Base-by-base conservation (phyloP, 1,140 invertebrate species). In the Ladona fulva region DNA sequence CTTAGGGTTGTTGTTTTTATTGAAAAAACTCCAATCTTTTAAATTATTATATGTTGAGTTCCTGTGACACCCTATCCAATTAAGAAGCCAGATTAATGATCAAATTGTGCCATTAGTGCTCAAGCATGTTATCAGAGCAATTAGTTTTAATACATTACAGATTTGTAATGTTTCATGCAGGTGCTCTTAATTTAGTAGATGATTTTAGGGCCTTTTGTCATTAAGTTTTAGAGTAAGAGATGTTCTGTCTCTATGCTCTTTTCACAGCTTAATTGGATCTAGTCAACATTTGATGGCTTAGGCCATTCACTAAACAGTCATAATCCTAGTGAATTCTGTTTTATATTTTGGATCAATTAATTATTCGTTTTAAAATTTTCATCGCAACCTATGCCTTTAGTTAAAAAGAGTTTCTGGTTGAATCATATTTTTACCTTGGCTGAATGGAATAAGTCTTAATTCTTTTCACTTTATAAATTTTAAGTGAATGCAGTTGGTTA, bases 51-150 rank as follows among this genome's bases (percentile, higher is more conserved):
- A 66, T 66, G 52, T 66, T 66, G 16, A 66, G 52, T 66, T 66
- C 52, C 52, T 66, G 52, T 16, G n/a, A 66, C n/a, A 19, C 14
- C 52, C n/a, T 19, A 19, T 66, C n/a, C 52, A 66, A 66, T 19
- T 66, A 22, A 66, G n/a, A 66, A 19, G 52, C 29, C 52, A 66
- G 52, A 5, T 66, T 16, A 19, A 66, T 66, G 52, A 66, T 19
- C 52, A 66, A 22, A 66, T 66, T 66, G 52, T 66, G 52, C 52
- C 52, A 66, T 66, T 66, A 66, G 52, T 66, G 52, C 52, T 66
- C 52, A 16, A 19, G 12, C n/a, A 22, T 12, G n/a, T 66, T 66
- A 66, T 3, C n/a, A 3, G n/a, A 66, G 52, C 52, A 66, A 22
- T 66, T 66, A 66, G 52, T 66, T 16, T 37, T 66, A 66, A 66